Evolutionary conservation across 2,113 vertebrate genomes (phyloP).

Genomic region (Paradoxurus hermaphroditus): DNA sequence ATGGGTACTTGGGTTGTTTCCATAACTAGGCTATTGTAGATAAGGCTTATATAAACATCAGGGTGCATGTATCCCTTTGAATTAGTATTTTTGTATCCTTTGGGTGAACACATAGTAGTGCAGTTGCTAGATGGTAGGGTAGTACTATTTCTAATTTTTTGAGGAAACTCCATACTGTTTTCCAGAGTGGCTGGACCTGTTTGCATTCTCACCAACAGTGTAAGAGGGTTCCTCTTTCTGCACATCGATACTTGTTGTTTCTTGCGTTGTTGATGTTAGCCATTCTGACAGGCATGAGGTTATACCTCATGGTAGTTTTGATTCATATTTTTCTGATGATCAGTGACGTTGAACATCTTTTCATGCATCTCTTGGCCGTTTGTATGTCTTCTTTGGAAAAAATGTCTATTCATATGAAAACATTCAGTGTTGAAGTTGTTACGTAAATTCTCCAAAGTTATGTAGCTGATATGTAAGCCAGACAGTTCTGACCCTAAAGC

Average conservation of each 20-base stretch:
- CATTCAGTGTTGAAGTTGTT: background rate
- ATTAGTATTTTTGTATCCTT: background rate
- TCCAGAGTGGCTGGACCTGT: background rate
- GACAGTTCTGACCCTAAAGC: background rate
- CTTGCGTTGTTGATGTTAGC: background rate
- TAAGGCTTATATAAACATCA: background rate
- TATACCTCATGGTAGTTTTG: background rate
- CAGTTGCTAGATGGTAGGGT: background rate
- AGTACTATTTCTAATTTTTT: background rate
- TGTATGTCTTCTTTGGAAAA: background rate
- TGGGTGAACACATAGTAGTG: background rate
- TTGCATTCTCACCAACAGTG: background rate
- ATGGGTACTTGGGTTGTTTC: background rate
- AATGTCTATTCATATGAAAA: background rate
- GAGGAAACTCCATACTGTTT: background rate
- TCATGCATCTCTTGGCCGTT: background rate
- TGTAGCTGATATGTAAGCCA: background rate
- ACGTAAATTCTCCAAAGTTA: background rate
- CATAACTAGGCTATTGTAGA: background rate
- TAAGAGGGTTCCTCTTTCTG: background rate
- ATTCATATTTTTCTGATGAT: background rate
- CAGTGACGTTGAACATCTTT: background rate
- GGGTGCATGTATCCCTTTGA: background rate
- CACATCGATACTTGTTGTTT: background rate
- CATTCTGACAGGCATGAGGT: background rate